These are phyloP conservation scores for Scotopteryx bipunctaria DNA, from an alignment of 2,888 invertebrate species.

Conservation along the genomic window DNA sequence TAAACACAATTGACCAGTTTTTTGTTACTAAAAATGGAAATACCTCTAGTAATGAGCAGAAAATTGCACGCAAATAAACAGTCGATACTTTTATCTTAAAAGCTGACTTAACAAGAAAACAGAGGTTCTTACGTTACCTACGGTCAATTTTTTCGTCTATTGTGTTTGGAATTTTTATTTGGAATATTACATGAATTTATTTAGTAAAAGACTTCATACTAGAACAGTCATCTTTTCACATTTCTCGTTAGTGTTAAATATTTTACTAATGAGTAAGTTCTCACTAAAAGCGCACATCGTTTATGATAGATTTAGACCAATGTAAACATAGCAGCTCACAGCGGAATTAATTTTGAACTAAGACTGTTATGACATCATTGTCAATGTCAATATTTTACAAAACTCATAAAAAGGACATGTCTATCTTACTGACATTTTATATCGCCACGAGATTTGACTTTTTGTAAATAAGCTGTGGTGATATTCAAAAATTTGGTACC, in stretches of 20 bases:
- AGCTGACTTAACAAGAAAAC: too few relatives aligned
- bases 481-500: too few relatives aligned
- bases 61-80: neutral
- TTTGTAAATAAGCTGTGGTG: too few relatives aligned
- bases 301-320: constrained; percentile 14
- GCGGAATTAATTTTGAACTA: constrained; percentile 38
- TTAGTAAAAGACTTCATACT: neutral
- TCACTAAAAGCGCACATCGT: constrained; percentile 7
- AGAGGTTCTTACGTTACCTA: too few relatives aligned
- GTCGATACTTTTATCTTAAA: too few relatives aligned
- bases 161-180: too few relatives aligned
- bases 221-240: too few relatives aligned
- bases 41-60: neutral
- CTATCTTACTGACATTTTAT: constrained; percentile 14
- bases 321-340: constrained; percentile 23
- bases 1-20: neutral
- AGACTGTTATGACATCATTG: constrained; percentile 32
- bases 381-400: constrained; percentile 15
- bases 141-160: neutral
- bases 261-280: neutral
- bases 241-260: too few relatives aligned
- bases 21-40: neutral
- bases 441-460: too few relatives aligned
- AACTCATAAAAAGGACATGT: neutral
- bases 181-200: too few relatives aligned